These are phyloP conservation scores for Amazonetta brasiliensis DNA, from an alignment of 2,797 vertebrate species.

Conservation along the genomic window DNA sequence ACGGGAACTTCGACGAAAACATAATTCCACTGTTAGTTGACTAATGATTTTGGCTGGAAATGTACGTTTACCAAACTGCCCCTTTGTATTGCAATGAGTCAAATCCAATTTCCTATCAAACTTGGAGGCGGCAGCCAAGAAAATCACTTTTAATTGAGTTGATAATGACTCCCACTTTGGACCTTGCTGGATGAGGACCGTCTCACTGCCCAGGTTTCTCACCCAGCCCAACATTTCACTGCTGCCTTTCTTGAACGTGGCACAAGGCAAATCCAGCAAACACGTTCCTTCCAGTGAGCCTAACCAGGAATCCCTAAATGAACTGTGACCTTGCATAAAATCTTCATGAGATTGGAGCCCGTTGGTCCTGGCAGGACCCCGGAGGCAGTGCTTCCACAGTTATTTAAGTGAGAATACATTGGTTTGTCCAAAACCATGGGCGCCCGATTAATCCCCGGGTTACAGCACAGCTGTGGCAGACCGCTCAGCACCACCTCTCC, in stretches of 20 bases:
- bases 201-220: not conserved
- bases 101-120: conserved; percentile 39
- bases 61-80: not conserved
- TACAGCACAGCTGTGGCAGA: not conserved
- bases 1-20: conserved; percentile 1
- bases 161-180: not conserved
- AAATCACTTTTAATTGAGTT: not conserved
- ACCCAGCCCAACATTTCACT: not conserved
- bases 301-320: not conserved
- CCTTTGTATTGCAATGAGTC: not conserved
- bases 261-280: not conserved
- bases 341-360: not conserved
- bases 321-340: not conserved
- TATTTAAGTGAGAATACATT: not conserved
- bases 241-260: not conserved
- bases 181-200: not conserved
- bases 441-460: not conserved
- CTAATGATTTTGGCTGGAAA: conserved; percentile 40
- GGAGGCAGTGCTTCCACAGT: not conserved
- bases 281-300: not conserved
- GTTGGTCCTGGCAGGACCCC: not conserved
- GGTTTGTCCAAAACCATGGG: not conserved
- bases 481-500: not conserved
- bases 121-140: not conserved
- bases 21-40: not conserved